phyloP scores from a whole-genome alignment of 2,888 invertebrate genomes.

The Yponomeuta plumbellus region DNA sequence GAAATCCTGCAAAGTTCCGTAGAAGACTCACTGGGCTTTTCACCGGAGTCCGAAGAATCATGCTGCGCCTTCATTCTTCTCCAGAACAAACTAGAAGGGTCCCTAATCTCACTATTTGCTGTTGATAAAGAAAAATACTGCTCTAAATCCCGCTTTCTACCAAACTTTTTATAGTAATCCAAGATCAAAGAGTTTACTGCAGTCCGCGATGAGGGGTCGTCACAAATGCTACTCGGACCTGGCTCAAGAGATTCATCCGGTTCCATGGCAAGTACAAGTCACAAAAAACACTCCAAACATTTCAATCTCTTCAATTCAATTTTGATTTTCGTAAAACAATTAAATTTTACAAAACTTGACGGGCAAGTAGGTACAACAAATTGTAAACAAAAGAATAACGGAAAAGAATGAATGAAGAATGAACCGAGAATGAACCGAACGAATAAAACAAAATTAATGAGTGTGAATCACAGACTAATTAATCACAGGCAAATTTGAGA shows the following conservation, averaged over 20 bases:
- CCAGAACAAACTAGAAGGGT: constrained; percentile 62
- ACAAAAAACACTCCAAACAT: constrained; percentile 1
- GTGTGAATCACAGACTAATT: neutral
- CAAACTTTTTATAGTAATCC: constrained; percentile 83
- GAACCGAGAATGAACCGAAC: neutral
- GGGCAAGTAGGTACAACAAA: neutral
- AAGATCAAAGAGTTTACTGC: constrained; percentile 66
- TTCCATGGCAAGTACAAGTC: constrained; percentile 20
- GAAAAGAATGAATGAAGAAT: neutral
- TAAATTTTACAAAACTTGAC: constrained; percentile 3
- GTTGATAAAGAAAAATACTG: constrained; percentile 79
- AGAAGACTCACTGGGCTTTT: constrained; percentile 54
- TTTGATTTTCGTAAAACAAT: neutral
- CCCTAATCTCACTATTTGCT: constrained; percentile 58
- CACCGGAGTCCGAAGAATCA: constrained; percentile 63
- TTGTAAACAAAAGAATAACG: constrained; percentile 15
- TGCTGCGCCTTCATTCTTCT: constrained; percentile 59
- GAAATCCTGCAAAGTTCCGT: constrained; percentile 65
- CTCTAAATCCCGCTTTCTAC: constrained; percentile 79
- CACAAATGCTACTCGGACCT: constrained; percentile 16
- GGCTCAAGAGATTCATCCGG: constrained; percentile 11
- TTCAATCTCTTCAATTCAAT: constrained; percentile 8
- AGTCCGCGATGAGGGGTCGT: constrained; percentile 31
- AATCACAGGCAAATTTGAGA: neutral
- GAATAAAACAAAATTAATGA: too few species aligned